Evolutionary conservation across 2,888 invertebrate genomes (phyloP).

Genomic region (Lobophora halterata): DNA sequence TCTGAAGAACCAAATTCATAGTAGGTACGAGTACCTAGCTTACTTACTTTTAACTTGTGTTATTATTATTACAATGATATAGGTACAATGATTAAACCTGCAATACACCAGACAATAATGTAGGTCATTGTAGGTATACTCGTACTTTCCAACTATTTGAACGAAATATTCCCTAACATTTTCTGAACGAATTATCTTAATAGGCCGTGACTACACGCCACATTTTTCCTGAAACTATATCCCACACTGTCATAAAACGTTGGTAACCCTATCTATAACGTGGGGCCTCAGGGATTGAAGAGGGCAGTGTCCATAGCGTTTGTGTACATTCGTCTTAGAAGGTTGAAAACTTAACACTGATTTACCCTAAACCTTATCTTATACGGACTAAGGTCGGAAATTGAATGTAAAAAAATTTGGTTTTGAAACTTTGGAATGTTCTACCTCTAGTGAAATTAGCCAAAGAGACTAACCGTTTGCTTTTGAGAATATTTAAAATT

Average conservation of each 20-base stretch:
- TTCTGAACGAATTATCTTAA: conserved; percentile 15
- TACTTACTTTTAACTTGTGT: no score
- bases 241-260: conserved; percentile 22
- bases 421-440: conserved; percentile 35
- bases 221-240: conserved; percentile 20
- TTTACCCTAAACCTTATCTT: conserved; percentile 22
- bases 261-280: conserved; percentile 24
- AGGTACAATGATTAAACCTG: no score
- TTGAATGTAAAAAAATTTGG: conserved; percentile 21
- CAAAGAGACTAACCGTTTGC: conserved; percentile 33
- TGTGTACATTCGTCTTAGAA: conserved; percentile 22
- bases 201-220: conserved; percentile 16
- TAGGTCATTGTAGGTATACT: no score
- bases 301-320: conserved; percentile 28
- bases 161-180: conserved; percentile 7
- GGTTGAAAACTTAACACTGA: conserved; percentile 25
- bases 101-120: no score
- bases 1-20: no score
- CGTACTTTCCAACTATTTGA: no score
- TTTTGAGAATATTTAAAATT: conserved; percentile 28
- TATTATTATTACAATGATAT: no score
- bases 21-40: no score
- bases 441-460: conserved; percentile 37
- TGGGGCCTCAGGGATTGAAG: conserved; percentile 18
- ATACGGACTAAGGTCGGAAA: conserved; percentile 16